These are phyloP conservation scores for Phortica okadai DNA, from an alignment of 2,888 invertebrate genomes.

Conservation along the genomic window DNA sequence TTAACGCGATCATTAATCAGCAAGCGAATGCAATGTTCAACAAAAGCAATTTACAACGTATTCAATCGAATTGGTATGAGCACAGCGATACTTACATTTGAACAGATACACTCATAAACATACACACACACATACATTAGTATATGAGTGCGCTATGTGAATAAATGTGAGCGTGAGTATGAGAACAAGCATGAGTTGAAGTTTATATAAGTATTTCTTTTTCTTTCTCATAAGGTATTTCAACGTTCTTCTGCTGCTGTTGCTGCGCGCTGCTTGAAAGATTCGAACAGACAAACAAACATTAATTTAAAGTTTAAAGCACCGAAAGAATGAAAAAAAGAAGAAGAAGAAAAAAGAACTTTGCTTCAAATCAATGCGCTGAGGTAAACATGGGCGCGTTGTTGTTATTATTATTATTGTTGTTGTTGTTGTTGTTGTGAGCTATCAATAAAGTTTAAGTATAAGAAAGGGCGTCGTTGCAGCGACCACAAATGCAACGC, in stretches of 20 bases:
- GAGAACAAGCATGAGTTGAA: neutral
- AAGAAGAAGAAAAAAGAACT: too few species aligned
- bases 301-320: conserved; percentile 54
- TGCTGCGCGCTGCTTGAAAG: neutral
- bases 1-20: conserved; percentile 17
- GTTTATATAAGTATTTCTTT: too few species aligned
- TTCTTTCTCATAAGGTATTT: too few species aligned
- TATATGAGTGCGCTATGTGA: too few species aligned
- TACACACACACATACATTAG: neutral
- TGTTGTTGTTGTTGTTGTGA: too few species aligned
- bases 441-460: too few species aligned
- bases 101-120: neutral
- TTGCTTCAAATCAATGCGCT: neutral
- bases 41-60: neutral
- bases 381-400: conserved; percentile 22
- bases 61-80: too few species aligned
- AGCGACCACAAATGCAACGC: too few species aligned
- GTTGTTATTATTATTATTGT: too few species aligned
- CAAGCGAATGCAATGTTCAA: neutral
- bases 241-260: neutral
- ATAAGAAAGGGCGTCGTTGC: too few species aligned
- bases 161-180: neutral
- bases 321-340: too few species aligned
- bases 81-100: too few species aligned
- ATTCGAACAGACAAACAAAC: conserved; percentile 32